A percentile compares a stretch with the other conserved stretches of the same genome.
Conservation (phyloP, 2,888 invertebrate genomes). For the Lasioglossum pauxillum region DNA sequence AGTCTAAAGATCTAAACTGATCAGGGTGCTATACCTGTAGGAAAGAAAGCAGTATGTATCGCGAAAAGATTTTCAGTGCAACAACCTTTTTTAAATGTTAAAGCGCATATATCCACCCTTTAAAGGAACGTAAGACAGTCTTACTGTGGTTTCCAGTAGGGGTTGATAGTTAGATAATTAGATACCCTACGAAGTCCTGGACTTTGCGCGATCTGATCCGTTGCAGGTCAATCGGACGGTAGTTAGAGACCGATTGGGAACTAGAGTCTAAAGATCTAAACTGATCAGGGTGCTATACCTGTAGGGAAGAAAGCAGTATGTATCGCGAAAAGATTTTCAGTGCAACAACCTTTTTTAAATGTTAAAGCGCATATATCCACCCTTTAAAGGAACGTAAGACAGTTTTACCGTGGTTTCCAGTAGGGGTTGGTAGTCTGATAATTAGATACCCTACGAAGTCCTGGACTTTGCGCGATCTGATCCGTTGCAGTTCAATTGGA, state of each 20-base stretch:
- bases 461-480: background rate
- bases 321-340: too few species aligned
- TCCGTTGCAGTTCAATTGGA: slow-evolving; percentile 14
- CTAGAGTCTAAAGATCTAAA: too few species aligned
- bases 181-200: background rate
- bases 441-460: background rate
- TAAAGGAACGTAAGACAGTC: background rate
- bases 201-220: background rate
- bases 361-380: too few species aligned
- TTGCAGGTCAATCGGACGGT: slow-evolving; percentile 15
- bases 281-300: too few species aligned
- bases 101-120: too few species aligned
- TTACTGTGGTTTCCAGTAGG: background rate
- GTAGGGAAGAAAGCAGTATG: too few species aligned
- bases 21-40: too few species aligned
- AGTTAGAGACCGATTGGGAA: background rate
- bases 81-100: too few species aligned
- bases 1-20: too few species aligned
- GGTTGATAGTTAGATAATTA: background rate
- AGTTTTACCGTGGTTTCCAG: background rate
- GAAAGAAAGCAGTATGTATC: too few species aligned
- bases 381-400: background rate
- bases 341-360: too few species aligned
- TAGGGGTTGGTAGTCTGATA: background rate
- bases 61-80: too few species aligned